Conservation (phyloP, 2,888 invertebrate genomes). For the Caenorhabditis sinica region DNA sequence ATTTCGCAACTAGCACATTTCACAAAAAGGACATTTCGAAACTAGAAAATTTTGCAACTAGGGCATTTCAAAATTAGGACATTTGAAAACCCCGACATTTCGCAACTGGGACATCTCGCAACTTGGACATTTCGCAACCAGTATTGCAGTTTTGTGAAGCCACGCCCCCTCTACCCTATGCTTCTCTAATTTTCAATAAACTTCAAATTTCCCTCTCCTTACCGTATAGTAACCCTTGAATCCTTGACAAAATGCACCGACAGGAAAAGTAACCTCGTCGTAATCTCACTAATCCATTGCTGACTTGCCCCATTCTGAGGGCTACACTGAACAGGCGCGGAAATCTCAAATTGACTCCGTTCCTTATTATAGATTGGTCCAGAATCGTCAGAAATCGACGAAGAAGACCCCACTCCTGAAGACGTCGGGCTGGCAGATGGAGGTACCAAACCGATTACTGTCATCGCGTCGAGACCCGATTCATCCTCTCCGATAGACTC, state of each 20-base stretch:
- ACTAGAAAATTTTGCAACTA: too few species aligned
- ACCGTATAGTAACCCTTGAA: slow-evolving; percentile 86
- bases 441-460: slow-evolving; percentile 70
- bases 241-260: slow-evolving; percentile 93
- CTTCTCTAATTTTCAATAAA: too few species aligned
- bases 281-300: slow-evolving; percentile 95
- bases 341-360: slow-evolving; percentile 88
- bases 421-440: slow-evolving; percentile 75
- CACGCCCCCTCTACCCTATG: too few species aligned
- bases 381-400: slow-evolving; percentile 70
- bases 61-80: too few species aligned
- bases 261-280: slow-evolving; percentile 93
- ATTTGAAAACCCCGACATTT: too few species aligned
- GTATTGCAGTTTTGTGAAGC: too few species aligned
- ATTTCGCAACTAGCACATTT: too few species aligned
- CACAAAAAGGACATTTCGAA: too few species aligned
- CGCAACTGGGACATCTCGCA: too few species aligned
- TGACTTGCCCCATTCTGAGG: slow-evolving; percentile 88
- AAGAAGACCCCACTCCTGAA: slow-evolving; percentile 69
- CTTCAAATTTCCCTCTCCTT: neutral
- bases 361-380: slow-evolving; percentile 74
- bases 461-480: slow-evolving; percentile 78
- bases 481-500: slow-evolving; percentile 80
- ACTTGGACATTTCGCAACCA: too few species aligned
- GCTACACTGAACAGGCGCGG: slow-evolving; percentile 86